These are phyloP conservation scores for Dinocampus coccinellae DNA, from an alignment of 2,888 invertebrate species.

Conservation along the genomic window DNA sequence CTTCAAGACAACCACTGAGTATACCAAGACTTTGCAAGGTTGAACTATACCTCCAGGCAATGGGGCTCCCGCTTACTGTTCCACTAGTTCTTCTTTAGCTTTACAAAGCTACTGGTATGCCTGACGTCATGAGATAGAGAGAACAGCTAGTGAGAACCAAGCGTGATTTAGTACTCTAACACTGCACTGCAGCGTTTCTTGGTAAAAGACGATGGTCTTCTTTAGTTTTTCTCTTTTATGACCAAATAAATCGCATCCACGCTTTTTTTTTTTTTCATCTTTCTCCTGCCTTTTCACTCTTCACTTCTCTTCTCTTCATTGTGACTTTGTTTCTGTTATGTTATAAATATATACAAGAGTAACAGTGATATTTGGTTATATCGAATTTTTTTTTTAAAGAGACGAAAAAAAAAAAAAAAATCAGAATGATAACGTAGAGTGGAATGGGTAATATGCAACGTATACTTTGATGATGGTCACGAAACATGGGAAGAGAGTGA, in stretches of 20 bases:
- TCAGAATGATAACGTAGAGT: constrained; percentile 40
- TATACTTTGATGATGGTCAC: not conserved
- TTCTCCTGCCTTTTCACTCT: constrained; percentile 41
- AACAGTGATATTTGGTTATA: not conserved
- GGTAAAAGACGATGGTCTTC: constrained; percentile 41
- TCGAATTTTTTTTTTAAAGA: not conserved
- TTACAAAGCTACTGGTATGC: constrained; percentile 35
- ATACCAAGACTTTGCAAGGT: constrained; percentile 19
- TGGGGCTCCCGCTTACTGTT: not conserved
- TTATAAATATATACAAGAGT: not conserved
- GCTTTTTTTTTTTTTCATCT: constrained; percentile 40
- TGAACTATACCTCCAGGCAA: constrained; percentile 3
- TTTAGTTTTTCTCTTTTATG: constrained; percentile 46
- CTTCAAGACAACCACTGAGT: constrained; percentile 15
- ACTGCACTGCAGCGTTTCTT: constrained; percentile 55
- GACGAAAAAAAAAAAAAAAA: too few species aligned
- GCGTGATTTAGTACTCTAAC: constrained; percentile 62
- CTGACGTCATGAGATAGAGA: constrained; percentile 45
- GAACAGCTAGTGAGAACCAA: constrained; percentile 53
- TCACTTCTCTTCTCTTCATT: not conserved
- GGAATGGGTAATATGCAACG: constrained; percentile 24
- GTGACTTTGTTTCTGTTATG: not conserved
- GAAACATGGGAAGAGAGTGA: not conserved
- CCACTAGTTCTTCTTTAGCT: constrained; percentile 30
- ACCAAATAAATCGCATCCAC: constrained; percentile 56